Evolutionary conservation across 2,797 vertebrate genomes (phyloP), one percentile per base, ranked within the genome.

Genomic region (Tamandua tetradactyla): DNA sequence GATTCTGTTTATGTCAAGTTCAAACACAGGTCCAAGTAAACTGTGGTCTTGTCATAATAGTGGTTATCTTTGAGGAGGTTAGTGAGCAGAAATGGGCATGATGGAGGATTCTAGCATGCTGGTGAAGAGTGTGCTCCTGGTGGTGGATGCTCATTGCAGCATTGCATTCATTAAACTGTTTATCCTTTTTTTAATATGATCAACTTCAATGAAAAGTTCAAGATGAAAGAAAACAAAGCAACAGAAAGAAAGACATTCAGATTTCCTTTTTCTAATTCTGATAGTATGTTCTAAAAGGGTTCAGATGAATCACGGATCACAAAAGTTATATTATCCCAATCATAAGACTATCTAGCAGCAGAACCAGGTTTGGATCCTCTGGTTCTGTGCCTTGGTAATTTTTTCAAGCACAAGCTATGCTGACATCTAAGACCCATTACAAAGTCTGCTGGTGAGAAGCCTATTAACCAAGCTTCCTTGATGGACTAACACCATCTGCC

Each of bases 401-500:
- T 40, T 76, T n/a, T 3, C 20, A 23, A 4, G 71, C 44, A n/a
- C 44, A 71, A 91, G 32, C 64, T 75, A 6, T 2, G 10, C 52
- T 74, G 6, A 74, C 30, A 17, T 93, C 7, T 49, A 8, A 76
- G 82, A 74, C n/a, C n/a, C 71, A 14, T 40, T 47, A 23, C 62
- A 44, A 7, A 23, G 87, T n/a, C 72, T 71, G 13, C 52, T 47
- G 69, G 52, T 32, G 14, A 91, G 89, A 89, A 88, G 37, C 22
- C 81, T 71, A 11, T 11, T 27, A 35, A 4, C 66, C 49, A n/a
- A n/a, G n/a, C n/a, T 79, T 82, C 64, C 85, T 81, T n/a, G 47
- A 32, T 93, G 64, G 92, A 84, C 61, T 98, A 87, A 98, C 18
- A 76, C 90, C 22, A 1, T 93, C 89, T 96, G 17, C 97, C 98